Evolutionary conservation across 2,113 vertebrate species (phyloP).

Genomic region (Penelope pileata): DNA sequence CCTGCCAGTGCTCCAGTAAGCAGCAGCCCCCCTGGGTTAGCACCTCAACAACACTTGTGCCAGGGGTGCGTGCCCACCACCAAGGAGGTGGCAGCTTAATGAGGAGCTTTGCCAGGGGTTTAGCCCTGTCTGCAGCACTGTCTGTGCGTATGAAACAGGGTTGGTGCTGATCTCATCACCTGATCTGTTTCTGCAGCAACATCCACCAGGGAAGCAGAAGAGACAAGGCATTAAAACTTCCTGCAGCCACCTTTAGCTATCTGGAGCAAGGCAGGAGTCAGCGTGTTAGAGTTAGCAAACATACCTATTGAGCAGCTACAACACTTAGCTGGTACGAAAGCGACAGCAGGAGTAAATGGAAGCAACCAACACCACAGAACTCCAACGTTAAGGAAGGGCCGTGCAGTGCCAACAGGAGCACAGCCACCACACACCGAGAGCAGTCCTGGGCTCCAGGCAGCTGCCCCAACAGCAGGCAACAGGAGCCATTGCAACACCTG

Average conservation of each 20-base stretch:
- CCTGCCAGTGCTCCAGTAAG: slow-evolving; percentile 59
- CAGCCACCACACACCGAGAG: fast-evolving
- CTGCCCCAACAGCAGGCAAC: not conserved
- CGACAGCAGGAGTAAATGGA: not conserved
- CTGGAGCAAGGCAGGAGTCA: slow-evolving; percentile 36
- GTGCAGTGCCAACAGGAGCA: fast-evolving
- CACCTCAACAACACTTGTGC: not conserved
- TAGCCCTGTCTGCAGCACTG: slow-evolving; percentile 9
- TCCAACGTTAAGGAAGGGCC: not conserved
- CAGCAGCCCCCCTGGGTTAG: slow-evolving; percentile 22
- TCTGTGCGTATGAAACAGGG: slow-evolving; percentile 19
- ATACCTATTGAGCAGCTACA: slow-evolving; percentile 24
- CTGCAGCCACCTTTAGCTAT: slow-evolving; percentile 27
- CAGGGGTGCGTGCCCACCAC: slow-evolving; percentile 49
- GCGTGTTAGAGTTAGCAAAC: slow-evolving; percentile 29
- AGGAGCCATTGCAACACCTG: not conserved
- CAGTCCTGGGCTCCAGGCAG: not conserved
- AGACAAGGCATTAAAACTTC: slow-evolving; percentile 55
- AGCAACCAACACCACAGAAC: not conserved
- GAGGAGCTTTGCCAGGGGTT: slow-evolving; percentile 54
- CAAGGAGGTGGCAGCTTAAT: slow-evolving; percentile 43
- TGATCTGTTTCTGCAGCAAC: slow-evolving; percentile 52
- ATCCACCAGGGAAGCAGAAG: slow-evolving; percentile 52
- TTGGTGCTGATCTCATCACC: slow-evolving; percentile 55
- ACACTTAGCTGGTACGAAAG: slow-evolving; percentile 56